Evolutionary conservation across 2,888 invertebrate species (phyloP), one percentile per base, ranked within the genome.

Genomic region (Drosophila mimetica): DNA sequence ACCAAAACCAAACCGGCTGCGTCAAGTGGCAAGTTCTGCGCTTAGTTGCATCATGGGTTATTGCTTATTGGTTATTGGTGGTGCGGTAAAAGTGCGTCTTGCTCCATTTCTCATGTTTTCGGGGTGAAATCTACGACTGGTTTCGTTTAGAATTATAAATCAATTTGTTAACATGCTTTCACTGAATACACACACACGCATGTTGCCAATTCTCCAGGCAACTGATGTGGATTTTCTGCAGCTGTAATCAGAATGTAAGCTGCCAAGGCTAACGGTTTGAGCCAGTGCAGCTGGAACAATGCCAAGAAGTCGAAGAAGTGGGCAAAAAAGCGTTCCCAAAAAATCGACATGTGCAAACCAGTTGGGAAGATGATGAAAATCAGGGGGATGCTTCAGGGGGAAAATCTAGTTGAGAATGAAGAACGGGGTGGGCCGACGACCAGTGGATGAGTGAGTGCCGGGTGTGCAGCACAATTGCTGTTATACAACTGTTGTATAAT

Each of bases 401-500:
- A 16, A 20, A 28, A 28, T 28, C 32, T 54, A 14, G 42, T 18
- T 25, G 53, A 37, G 53, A 58, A 71, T 70, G 46, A 41, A 52
- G 71, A 53, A 54, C 1, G 54, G 55, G 39, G 34, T 36, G 59
- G 39, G 42, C 18, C 22, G 16, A 9, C 7, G 25, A 7, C 18
- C 22, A 32, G 44, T 44, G 18, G 14, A 51, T 28, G 44, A 18
- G 34, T 25, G 25, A 25, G 25, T 25, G 47, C 41, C 30, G 50
- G 32, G n/a, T 55, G 57, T 39, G 18, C 60, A 51, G 39, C 58
- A 46, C 28, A 48, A 59, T 63, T 70, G 77, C 69, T 71, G 75
- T 85, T 82, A 85, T 79, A 79, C 67, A 85, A 82, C 79, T 77
- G 82, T 82, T 82, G 73, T 67, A 85, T 83, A 79, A 74, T 70